These are phyloP conservation scores for Temnothorax longispinosus DNA, from an alignment of 1,140 invertebrate genomes.

Conservation along the genomic window DNA sequence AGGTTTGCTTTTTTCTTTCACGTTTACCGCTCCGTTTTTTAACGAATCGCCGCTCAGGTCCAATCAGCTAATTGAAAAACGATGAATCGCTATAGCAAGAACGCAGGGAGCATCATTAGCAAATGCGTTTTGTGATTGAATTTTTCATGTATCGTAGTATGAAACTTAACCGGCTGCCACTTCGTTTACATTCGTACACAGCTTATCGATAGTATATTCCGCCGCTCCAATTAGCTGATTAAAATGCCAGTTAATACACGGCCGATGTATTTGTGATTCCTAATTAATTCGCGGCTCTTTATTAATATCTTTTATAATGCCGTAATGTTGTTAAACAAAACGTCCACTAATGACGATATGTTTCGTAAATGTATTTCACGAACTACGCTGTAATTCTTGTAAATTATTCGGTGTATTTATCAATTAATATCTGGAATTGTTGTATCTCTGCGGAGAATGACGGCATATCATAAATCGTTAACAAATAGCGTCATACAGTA, in stretches of 20 bases:
- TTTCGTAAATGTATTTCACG: neutral
- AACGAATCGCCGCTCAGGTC: slow-evolving; percentile 35
- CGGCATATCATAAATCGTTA: slow-evolving; percentile 16
- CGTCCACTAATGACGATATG: neutral
- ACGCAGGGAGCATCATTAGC: slow-evolving; percentile 66
- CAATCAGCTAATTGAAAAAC: slow-evolving; percentile 74
- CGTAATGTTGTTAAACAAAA: slow-evolving; percentile 36
- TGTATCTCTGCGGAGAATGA: neutral
- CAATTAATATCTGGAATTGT: slow-evolving; percentile 15
- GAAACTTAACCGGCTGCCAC: slow-evolving; percentile 42
- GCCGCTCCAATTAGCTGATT: slow-evolving; percentile 69
- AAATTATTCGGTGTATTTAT: slow-evolving; percentile 44
- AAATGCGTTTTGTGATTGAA: slow-evolving; percentile 73
- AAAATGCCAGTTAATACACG: slow-evolving; percentile 62
- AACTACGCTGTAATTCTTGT: slow-evolving; percentile 16
- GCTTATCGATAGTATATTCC: slow-evolving; percentile 49
- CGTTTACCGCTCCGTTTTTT: slow-evolving; percentile 16
- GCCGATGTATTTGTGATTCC: slow-evolving; percentile 38
- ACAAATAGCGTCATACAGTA: neutral
- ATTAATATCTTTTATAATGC: slow-evolving; percentile 39
- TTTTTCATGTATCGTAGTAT: slow-evolving; percentile 70
- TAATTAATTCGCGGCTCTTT: slow-evolving; percentile 32
- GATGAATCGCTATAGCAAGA: slow-evolving; percentile 52
- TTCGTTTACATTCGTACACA: slow-evolving; percentile 54
- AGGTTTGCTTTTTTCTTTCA: neutral